phyloP scores from a whole-genome alignment of 2,113 vertebrate species.

The Megaceryle torquata region DNA sequence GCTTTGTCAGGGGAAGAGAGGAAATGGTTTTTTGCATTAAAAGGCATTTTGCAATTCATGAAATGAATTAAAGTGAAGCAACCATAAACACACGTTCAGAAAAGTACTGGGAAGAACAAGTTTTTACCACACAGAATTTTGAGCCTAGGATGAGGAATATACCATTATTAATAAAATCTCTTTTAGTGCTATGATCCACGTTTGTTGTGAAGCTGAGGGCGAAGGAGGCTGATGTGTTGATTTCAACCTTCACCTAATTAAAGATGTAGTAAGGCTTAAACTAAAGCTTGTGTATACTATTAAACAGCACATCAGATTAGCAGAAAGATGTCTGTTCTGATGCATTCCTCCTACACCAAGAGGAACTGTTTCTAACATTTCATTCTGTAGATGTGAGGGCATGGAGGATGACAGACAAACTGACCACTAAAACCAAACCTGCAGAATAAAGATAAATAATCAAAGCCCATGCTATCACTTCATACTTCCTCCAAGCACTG shows the following conservation, averaged over 20 bases:
- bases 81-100: not conserved
- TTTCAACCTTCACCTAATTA: conserved; percentile 19
- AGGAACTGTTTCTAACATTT: conserved; percentile 10
- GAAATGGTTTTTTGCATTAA: not conserved
- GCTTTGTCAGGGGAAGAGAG: not conserved
- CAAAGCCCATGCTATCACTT: not conserved
- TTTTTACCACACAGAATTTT: not conserved
- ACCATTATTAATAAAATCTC: not conserved
- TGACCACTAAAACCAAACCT: conserved; percentile 29
- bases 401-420: not conserved
- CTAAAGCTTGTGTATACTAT: not conserved
- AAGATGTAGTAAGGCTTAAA: not conserved
- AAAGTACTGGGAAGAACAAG: not conserved
- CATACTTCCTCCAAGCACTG: not conserved
- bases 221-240: not conserved
- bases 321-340: not conserved
- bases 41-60: not conserved
- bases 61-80: not conserved
- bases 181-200: not conserved
- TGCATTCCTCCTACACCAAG: not conserved
- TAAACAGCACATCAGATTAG: not conserved
- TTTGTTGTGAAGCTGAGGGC: not conserved
- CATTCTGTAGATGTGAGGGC: not conserved
- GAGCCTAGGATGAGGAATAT: not conserved
- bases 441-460: not conserved